These are phyloP conservation scores for Drosophila miranda DNA, from an alignment of 1,140 invertebrate species.

Conservation along the genomic window DNA sequence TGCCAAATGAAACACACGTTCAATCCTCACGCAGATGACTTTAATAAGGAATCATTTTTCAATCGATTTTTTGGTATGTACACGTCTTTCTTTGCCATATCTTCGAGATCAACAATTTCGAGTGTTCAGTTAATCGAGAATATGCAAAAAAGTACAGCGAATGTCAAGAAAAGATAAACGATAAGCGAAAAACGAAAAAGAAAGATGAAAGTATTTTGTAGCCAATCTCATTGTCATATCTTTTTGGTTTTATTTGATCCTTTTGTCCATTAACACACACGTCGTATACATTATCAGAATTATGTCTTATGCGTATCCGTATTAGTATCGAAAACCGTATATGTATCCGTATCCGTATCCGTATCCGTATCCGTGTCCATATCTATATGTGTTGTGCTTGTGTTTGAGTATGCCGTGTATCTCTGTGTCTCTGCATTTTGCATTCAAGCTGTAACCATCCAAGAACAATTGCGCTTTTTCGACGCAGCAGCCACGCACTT, in stretches of 20 bases:
- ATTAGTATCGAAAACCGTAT: not conserved
- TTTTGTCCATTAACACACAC: constrained; percentile 40
- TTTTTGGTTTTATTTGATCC: constrained; percentile 23
- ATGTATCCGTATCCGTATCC: constrained; percentile 8
- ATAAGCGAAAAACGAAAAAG: not conserved
- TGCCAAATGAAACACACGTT: constrained; percentile 40
- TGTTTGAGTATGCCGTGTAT: constrained; percentile 35
- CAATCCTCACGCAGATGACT: constrained; percentile 71
- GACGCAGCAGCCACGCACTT: constrained; percentile 60
- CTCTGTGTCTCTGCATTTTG: constrained; percentile 38
- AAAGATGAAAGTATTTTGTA: constrained; percentile 17
- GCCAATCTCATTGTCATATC: constrained; percentile 30
- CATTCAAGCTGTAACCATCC: constrained; percentile 9
- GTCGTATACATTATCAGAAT: constrained; percentile 28
- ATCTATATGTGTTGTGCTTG: constrained; percentile 11
- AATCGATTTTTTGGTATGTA: constrained; percentile 78
- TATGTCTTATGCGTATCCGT: not conserved
- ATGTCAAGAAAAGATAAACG: constrained; percentile 1
- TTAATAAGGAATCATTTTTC: constrained; percentile 76
- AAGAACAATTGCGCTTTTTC: constrained; percentile 73
- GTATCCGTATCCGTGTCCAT: constrained; percentile 8
- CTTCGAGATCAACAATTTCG: constrained; percentile 44
- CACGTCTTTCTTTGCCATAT: constrained; percentile 30
- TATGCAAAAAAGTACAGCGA: constrained; percentile 23
- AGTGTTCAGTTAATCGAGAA: constrained; percentile 70